Conservation (phyloP, 2,888 invertebrate species). For the Allophyes oxyacanthae region DNA sequence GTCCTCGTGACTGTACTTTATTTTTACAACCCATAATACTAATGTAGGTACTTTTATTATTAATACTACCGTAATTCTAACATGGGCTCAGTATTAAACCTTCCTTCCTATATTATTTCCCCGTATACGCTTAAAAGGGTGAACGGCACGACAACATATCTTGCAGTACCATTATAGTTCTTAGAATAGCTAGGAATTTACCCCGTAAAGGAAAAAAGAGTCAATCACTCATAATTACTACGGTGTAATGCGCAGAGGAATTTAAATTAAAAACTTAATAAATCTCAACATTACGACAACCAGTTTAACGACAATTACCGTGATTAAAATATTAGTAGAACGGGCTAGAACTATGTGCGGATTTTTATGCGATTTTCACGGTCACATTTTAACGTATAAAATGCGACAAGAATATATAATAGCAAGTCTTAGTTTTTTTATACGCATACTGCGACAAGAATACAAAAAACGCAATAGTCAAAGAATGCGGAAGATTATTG, state of each 20-base stretch:
- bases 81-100: not conserved
- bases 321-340: slow-evolving; percentile 11
- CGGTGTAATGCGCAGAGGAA: slow-evolving; percentile 21
- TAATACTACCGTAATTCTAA: not conserved
- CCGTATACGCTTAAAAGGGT: slow-evolving; percentile 11
- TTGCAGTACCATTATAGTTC: slow-evolving; percentile 21
- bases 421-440: slow-evolving; percentile 1
- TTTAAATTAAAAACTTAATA: slow-evolving; percentile 36
- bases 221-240: slow-evolving; percentile 14
- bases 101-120: slow-evolving; percentile 1
- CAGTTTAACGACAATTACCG: not conserved
- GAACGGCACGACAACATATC: not conserved
- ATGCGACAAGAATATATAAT: slow-evolving; percentile 28
- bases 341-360: slow-evolving; percentile 1
- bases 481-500: slow-evolving; percentile 9
- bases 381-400: slow-evolving; percentile 9
- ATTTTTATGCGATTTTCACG: slow-evolving; percentile 2
- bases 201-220: slow-evolving; percentile 25
- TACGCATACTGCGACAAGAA: slow-evolving; percentile 2
- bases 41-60: no score
- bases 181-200: slow-evolving; percentile 40
- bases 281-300: slow-evolving; percentile 11
- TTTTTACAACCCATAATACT: no score
- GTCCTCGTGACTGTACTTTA: no score
- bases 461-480: slow-evolving; percentile 6